Base-by-base conservation (phyloP, 64 coral and sea anemone genomes). In the Trachythela sp. region DNA sequence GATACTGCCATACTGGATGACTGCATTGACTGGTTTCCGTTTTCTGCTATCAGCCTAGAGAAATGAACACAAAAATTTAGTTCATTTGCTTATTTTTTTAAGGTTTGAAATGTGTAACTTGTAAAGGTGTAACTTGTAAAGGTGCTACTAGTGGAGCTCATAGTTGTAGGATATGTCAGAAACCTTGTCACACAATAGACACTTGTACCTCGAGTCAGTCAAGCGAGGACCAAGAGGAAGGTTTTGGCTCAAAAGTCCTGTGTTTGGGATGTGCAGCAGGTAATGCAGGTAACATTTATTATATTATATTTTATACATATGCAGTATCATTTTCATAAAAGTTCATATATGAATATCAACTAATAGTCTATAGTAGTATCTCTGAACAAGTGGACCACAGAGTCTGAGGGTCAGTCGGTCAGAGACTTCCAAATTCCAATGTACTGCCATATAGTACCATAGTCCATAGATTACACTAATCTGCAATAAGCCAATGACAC, bases 91-190 rank as follows among this genome's bases (percentile, higher is more conserved):
- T 4, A 45, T 45, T 45, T 45, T 45, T 77, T 77, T 77, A 5
- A 77, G 71, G 71, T 77, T 77, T 77, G 71, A 77, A 34, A 77
- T 77, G 71, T 77, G 71, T 77, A 32, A 34, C 71, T 34, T 34
- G 64, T 32, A n/a, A n/a, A n/a, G n/a, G n/a, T n/a, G n/a, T n/a
- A n/a, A n/a, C n/a, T n/a, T n/a, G n/a, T n/a, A n/a, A 70, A 70
- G 64, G 64, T 70, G 64, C 8, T 70, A 77, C 71, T 10, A 77
- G 71, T 77, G 71, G 71, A 34, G 71, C 71, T 77, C 71, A 77
- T 77, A 77, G 13, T 22, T 77, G 71, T 77, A 32, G 31, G 17
- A 77, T 10, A 34, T 77, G 71, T 77, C 71, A 77, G 31, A 77
- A 77, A 35, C 71, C 71, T 35, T 77, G 71, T 35, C 71, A 77